Base-by-base conservation (phyloP, 2,113 vertebrate genomes). In the Sardina pilchardus region DNA sequence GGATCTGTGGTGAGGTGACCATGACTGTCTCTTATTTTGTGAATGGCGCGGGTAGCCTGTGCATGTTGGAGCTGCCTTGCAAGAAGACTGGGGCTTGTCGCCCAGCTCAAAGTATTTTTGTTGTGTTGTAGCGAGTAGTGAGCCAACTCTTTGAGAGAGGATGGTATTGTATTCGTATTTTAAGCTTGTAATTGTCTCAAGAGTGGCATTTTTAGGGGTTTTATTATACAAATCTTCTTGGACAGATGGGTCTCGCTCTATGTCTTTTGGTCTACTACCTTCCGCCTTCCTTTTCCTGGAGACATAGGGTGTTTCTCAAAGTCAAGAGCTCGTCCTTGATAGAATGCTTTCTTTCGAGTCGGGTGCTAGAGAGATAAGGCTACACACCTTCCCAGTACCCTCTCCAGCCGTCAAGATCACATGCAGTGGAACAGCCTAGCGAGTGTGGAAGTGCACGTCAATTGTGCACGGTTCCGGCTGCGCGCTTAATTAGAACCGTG, bases 11-110 rank as follows among this genome's bases (percentile, higher is more conserved):
- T 50, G 26, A 53, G n/a, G n/a, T n/a, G n/a, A 8, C 82, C 82
- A 5, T 83, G 17, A 34, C 36, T 56, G 48, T 83, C 82, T 19
- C 82, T 53, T 21, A 83, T 83, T 36, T 83, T 83, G 17, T 83
- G 82, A 56, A 83, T 83, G 30, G 82, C 48, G 17, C 30, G 48
- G 5, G 83, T 45, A n/a, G 83, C 83, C 63, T 84, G 83, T 45
- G 83, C 14, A 26, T 67, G 83, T 47, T 12, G 36, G 17, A 75
- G 39, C 26, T 80, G 67, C 10, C 84, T 48, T 50, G 71, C 67
- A 3, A 85, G 67, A 47, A 85, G 30, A 36, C 43, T 80, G 84
- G 4, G 67, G 67, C 45, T 85, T 85, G 34, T 85, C 84, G 1
- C 67, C 71, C 7, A 85, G n/a, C 10, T 85, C 44, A 78, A 47